phyloP scores from a whole-genome alignment of 2,113 vertebrate species.

The Sander vitreus region DNA sequence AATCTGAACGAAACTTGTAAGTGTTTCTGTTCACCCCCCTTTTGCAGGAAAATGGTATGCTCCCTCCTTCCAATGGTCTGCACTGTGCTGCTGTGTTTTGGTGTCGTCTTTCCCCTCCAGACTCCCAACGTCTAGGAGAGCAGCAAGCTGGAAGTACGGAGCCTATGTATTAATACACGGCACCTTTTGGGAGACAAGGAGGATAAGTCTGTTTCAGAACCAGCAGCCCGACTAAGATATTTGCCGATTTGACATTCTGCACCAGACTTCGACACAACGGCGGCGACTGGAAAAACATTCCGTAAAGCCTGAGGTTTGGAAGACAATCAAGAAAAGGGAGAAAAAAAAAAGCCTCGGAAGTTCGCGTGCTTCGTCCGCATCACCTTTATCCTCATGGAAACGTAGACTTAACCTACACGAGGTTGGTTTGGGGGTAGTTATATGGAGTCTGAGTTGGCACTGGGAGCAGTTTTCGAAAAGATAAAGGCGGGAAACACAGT shows the following conservation, averaged over 20 bases:
- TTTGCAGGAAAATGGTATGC: constrained; percentile 62
- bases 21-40: constrained; percentile 50
- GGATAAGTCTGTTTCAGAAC: constrained; percentile 27
- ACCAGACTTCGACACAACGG: neutral
- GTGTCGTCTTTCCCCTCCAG: constrained; percentile 27
- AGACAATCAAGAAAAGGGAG: constrained; percentile 4
- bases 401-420: constrained; percentile 41
- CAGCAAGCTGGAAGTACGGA: constrained; percentile 19
- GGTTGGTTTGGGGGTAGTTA: constrained; percentile 63
- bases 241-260: neutral
- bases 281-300: neutral
- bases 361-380: constrained; percentile 36
- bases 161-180: neutral
- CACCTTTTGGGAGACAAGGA: constrained; percentile 7
- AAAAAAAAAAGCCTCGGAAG: constrained; percentile 19
- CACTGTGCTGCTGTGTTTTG: constrained; percentile 40
- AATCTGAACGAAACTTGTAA: neutral
- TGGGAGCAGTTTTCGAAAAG: constrained; percentile 40
- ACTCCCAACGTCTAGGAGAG: constrained; percentile 19
- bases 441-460: constrained; percentile 47
- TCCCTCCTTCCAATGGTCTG: constrained; percentile 54
- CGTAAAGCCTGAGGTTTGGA: neutral
- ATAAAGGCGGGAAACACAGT: constrained; percentile 35
- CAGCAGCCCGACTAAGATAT: neutral
- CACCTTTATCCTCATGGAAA: constrained; percentile 44